Conservation (phyloP, 2,797 vertebrate species). For the Acanthopagrus latus region DNA sequence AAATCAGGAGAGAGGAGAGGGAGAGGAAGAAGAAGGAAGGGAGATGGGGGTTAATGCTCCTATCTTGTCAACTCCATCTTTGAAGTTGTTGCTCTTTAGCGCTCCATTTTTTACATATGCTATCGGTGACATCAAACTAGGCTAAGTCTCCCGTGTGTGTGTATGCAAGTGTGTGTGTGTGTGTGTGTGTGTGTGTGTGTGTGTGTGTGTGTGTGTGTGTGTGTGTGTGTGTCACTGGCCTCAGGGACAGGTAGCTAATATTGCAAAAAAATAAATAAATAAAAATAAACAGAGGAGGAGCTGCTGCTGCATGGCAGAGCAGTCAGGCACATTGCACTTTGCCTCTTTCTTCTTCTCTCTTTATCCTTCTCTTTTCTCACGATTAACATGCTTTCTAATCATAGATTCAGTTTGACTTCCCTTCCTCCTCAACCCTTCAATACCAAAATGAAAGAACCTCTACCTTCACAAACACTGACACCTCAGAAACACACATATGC, state of each 20-base stretch:
- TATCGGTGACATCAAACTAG: constrained; percentile 84
- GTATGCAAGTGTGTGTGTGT: background rate
- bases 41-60: constrained; percentile 75
- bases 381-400: constrained; percentile 66
- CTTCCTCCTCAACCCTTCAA: constrained; percentile 28
- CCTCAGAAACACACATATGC: constrained; percentile 19
- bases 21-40: constrained; percentile 44
- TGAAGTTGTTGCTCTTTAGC: constrained; percentile 80
- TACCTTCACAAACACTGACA: constrained; percentile 37
- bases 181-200: too few relatives aligned
- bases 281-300: constrained; percentile 39
- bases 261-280: constrained; percentile 22
- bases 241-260: constrained; percentile 69
- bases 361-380: constrained; percentile 29
- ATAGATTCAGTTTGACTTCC: constrained; percentile 40
- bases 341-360: constrained; percentile 43
- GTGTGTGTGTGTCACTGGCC: constrained; percentile 38
- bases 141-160: constrained; percentile 49
- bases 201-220: background rate
- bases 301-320: constrained; percentile 6
- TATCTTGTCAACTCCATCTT: constrained; percentile 84
- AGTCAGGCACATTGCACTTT: constrained; percentile 40
- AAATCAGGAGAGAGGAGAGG: constrained; percentile 56
- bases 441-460: constrained; percentile 52
- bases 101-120: constrained; percentile 57